Base-by-base conservation (phyloP, 2,888 invertebrate genomes). In the Parnassius orleans region DNA sequence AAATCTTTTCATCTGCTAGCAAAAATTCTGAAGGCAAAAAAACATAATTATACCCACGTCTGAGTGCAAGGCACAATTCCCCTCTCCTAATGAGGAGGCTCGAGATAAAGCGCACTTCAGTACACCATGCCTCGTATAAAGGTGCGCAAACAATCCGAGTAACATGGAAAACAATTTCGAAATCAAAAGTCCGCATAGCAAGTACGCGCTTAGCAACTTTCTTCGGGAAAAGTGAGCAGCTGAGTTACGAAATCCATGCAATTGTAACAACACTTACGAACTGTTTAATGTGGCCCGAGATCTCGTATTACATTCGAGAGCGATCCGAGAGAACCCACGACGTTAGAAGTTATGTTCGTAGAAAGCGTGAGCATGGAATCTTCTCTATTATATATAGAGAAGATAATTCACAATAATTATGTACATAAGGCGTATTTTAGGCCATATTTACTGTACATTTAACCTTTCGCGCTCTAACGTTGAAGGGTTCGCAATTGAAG, bases 81-180 rank as follows among this genome's bases (percentile, higher is more conserved):
- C 59, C 59, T 51, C 59, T 56, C 56, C 46, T 59, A 15, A 56
- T 52, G 63, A 60, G 59, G 52, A 63, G 62, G 62, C 62, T 63
- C 62, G 54, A 63, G 62, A 63, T 63, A 63, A 58, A 63, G 53
- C 58, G 53, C 62, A 42, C 62, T 57, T 24, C 33, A 53, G 14
- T 3, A 42, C 60, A 48, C 48, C 53, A n/a, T 24, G 24, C 58
- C 15, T 2, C 11, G 42, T 14, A 48, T 50, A 5, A 48, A 5
- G 41, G 43, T 15, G 47, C 53, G 53, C 42, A 57, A 61, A 57
- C 61, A 61, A 61, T 61, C 52, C 11, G n/a, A 11, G 33, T 33
- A 33, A 33, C 14, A 48, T 48, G 10, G 12, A 48, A 48, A 48
- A 48, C 14, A 14, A 48, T 3, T 14, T 14, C 15, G 9, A 48